A percentile compares a stretch with the other conserved stretches of the same genome.
Evolutionary conservation across 2,888 invertebrate genomes (phyloP).

Genomic region (Sphinx pinastri): DNA sequence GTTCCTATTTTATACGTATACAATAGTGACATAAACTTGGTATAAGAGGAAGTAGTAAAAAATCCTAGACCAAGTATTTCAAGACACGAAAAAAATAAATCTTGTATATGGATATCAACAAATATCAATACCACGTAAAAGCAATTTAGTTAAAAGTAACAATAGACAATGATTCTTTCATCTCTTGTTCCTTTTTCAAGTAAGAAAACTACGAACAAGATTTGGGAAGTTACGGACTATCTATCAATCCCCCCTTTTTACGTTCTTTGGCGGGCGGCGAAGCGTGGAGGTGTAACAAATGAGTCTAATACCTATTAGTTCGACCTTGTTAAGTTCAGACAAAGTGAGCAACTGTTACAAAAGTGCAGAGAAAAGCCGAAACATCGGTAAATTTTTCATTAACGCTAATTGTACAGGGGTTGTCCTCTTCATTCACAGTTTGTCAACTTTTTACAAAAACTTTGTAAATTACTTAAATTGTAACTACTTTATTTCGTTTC

Average conservation of each 20-base stretch:
- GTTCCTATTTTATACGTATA: too few relatives aligned
- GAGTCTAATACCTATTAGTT: slow-evolving; percentile 77
- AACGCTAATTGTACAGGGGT: slow-evolving; percentile 29
- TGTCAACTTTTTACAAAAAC: not conserved
- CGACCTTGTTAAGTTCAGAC: slow-evolving; percentile 77
- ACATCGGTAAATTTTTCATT: slow-evolving; percentile 44
- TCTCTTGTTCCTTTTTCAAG: slow-evolving; percentile 16
- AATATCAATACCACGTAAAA: slow-evolving; percentile 27
- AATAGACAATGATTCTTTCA: slow-evolving; percentile 24
- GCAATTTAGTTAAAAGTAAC: slow-evolving; percentile 27
- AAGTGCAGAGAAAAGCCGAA: slow-evolving; percentile 62
- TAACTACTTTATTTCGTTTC: not conserved
- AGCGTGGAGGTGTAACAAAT: slow-evolving; percentile 76
- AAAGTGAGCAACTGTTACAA: slow-evolving; percentile 66
- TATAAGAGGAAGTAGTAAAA: not conserved
- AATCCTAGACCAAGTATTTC: not conserved
- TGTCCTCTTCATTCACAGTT: not conserved
- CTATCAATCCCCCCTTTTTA: slow-evolving; percentile 62
- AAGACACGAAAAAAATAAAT: slow-evolving; percentile 6
- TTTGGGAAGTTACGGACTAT: slow-evolving; percentile 58
- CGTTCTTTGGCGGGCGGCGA: slow-evolving; percentile 69
- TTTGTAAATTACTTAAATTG: not conserved
- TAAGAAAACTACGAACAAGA: slow-evolving; percentile 49
- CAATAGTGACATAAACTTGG: too few relatives aligned
- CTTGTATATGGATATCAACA: not conserved